These are phyloP conservation scores for Latrodectus elegans DNA, from an alignment of 2,888 invertebrate genomes.

Conservation along the genomic window DNA sequence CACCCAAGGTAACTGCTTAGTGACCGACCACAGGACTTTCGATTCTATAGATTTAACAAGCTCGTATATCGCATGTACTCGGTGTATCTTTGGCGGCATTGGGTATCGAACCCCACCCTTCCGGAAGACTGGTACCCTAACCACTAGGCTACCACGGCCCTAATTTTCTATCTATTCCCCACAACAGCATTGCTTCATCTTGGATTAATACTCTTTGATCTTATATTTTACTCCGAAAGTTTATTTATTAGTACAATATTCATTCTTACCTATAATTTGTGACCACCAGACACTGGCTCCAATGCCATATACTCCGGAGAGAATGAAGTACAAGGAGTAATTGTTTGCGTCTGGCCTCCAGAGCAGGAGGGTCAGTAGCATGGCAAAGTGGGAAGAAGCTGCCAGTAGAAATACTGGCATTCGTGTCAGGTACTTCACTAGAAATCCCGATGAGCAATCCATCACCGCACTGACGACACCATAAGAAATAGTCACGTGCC, in stretches of 20 bases:
- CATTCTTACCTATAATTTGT: constrained; percentile 88
- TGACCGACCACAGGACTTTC: too few species aligned
- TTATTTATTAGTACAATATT: not conserved
- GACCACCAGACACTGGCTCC: constrained; percentile 98
- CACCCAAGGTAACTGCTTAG: too few species aligned
- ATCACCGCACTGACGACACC: constrained; percentile 95
- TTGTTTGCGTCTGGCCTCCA: constrained; percentile 90
- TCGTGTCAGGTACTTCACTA: constrained; percentile 93
- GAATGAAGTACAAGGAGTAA: constrained; percentile 87
- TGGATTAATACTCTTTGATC: too few species aligned
- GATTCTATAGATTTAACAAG: too few species aligned
- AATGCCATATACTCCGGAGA: constrained; percentile 94
- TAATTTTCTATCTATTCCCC: too few species aligned
- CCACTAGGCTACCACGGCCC: too few species aligned
- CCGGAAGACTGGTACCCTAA: too few species aligned
- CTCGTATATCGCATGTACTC: too few species aligned
- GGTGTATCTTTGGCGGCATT: too few species aligned
- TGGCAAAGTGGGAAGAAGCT: constrained; percentile 84
- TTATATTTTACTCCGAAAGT: too few species aligned
- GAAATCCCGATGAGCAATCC: constrained; percentile 90
- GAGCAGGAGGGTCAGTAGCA: constrained; percentile 86
- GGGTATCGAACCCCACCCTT: too few species aligned
- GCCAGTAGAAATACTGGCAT: constrained; percentile 87
- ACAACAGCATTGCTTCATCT: too few species aligned
- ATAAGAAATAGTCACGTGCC: constrained; percentile 98